Conservation (phyloP, 1,140 invertebrate species). For the Eumeta japonica region DNA sequence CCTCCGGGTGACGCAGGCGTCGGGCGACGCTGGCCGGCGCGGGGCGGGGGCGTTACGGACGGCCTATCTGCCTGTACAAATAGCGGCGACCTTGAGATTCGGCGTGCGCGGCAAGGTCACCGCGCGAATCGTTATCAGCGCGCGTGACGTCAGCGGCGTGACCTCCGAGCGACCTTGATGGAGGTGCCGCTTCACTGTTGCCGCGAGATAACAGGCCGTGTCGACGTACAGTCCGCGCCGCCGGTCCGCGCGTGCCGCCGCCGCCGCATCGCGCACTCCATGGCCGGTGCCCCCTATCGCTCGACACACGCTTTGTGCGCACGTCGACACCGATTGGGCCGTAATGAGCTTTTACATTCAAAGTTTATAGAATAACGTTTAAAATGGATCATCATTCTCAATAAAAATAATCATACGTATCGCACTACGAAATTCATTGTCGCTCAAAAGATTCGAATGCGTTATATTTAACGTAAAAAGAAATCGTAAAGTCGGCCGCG, state of each 20-base stretch:
- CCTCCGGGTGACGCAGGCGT: slow-evolving; percentile 34
- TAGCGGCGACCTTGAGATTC: slow-evolving; percentile 52
- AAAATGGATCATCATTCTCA: too few relatives aligned
- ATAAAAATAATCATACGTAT: too few relatives aligned
- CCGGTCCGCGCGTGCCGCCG: slow-evolving; percentile 15
- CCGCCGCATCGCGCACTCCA: slow-evolving; percentile 7
- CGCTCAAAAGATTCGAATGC: too few relatives aligned
- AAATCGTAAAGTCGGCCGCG: too few relatives aligned
- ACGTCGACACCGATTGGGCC: too few relatives aligned
- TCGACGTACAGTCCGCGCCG: slow-evolving; percentile 5
- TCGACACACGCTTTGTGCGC: too few relatives aligned
- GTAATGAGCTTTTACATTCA: too few relatives aligned
- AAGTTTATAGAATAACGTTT: too few relatives aligned
- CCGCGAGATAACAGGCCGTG: slow-evolving; percentile 34
- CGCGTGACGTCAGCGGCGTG: slow-evolving; percentile 48
- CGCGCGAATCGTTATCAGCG: slow-evolving; percentile 54
- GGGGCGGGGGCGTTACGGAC: slow-evolving; percentile 22
- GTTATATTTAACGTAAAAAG: too few relatives aligned
- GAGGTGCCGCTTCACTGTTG: slow-evolving; percentile 44
- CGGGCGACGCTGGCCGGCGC: slow-evolving; percentile 18
- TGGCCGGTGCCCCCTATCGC: too few relatives aligned
- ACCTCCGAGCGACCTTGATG: slow-evolving; percentile 31
- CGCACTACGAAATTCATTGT: too few relatives aligned
- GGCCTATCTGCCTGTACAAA: slow-evolving; percentile 49
- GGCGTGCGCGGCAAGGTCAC: slow-evolving; percentile 52